Conservation (phyloP, 2,113 vertebrate genomes). For the Percina caprodes region DNA sequence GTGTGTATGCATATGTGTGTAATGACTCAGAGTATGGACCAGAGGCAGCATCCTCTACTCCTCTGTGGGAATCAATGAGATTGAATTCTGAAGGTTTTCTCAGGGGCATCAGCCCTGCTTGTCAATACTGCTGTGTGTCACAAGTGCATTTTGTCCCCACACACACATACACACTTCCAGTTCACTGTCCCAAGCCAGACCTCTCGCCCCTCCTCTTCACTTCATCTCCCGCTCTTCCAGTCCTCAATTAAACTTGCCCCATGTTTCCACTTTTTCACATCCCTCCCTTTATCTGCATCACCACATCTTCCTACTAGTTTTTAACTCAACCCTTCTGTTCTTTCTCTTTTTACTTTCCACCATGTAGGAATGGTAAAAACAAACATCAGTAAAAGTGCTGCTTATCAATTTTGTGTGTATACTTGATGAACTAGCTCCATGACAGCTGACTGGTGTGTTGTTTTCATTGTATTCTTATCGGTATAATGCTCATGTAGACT, state of each 20-base stretch:
- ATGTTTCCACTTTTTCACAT: constrained; percentile 28
- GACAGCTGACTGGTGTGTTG: neutral
- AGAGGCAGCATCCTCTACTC: constrained; percentile 73
- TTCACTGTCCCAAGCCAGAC: constrained; percentile 60
- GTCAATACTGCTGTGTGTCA: constrained; percentile 87
- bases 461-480: neutral
- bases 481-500: neutral
- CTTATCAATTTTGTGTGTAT: neutral
- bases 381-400: neutral
- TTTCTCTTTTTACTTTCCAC: neutral
- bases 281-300: neutral
- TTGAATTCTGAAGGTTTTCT: constrained; percentile 89
- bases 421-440: neutral
- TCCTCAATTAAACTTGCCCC: constrained; percentile 58
- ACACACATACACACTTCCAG: constrained; percentile 61
- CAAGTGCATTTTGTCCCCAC: constrained; percentile 83
- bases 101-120: constrained; percentile 81
- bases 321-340: neutral
- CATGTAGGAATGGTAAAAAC: neutral
- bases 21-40: constrained; percentile 77
- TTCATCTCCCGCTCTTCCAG: constrained; percentile 46
- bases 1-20: constrained; percentile 58
- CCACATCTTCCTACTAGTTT: neutral
- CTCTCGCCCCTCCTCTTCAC: constrained; percentile 50
- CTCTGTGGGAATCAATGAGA: constrained; percentile 81